Percentiles rank a stretch among this genome's conserved stretches.
Conservation (phyloP, 2,113 vertebrate genomes). For the Aspiorhynchus laticeps region DNA sequence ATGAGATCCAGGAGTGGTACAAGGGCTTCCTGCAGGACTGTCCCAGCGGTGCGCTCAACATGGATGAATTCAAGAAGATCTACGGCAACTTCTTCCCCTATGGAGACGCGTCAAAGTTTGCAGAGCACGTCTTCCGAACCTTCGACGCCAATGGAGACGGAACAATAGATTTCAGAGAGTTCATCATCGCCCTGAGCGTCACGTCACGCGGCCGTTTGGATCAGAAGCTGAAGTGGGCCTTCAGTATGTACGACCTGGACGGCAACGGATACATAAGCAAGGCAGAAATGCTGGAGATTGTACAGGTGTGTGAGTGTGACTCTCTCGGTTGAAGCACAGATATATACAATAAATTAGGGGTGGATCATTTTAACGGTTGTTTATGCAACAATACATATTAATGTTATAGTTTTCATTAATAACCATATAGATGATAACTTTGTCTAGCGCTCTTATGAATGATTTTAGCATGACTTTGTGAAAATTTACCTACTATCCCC, state of each 20-base stretch:
- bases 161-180: conserved; percentile 99
- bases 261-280: conserved; percentile 99
- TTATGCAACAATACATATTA: too few relatives aligned
- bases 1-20: conserved; percentile 99
- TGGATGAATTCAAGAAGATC: conserved; percentile 99
- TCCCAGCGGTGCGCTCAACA: conserved; percentile 94
- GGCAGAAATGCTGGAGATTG: conserved; percentile 98
- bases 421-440: too few relatives aligned
- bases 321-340: neutral
- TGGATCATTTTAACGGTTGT: too few relatives aligned
- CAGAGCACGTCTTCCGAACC: conserved; percentile 97
- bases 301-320: conserved; percentile 80
- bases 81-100: conserved; percentile 99
- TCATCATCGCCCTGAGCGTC: conserved; percentile 97
- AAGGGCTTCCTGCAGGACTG: conserved; percentile 99
- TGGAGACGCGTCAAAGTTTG: conserved; percentile 97
- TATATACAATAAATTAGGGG: too few relatives aligned
- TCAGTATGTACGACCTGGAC: conserved; percentile 98
- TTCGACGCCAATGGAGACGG: conserved; percentile 96
- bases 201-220: conserved; percentile 95
- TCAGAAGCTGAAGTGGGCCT: conserved; percentile 99
- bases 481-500: too few relatives aligned
- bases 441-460: too few relatives aligned
- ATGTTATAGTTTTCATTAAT: too few relatives aligned
- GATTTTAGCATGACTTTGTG: too few relatives aligned